Conservation (phyloP, 2,888 invertebrate genomes). For the Podotricha telesiphe region DNA sequence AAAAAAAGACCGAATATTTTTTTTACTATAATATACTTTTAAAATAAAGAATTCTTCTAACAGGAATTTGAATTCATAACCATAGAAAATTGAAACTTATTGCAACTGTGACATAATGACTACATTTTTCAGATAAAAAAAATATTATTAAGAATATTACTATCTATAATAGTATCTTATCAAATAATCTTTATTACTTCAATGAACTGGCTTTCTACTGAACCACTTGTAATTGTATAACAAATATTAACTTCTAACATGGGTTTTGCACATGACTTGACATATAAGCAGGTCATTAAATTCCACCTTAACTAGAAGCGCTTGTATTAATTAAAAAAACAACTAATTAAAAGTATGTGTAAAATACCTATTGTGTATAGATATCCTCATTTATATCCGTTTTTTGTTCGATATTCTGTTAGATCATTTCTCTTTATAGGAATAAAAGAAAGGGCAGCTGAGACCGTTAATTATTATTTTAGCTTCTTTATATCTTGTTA, state of each 20-base stretch:
- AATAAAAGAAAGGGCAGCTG: conserved; percentile 4
- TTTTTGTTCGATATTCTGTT: background rate
- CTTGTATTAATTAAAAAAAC: conserved; percentile 2
- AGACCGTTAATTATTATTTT: conserved; percentile 1
- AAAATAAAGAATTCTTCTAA: no score
- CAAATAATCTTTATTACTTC: background rate
- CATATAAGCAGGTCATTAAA: conserved; percentile 10
- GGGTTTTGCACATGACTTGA: conserved; percentile 3
- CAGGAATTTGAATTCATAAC: no score
- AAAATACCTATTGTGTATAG: background rate
- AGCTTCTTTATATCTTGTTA: background rate
- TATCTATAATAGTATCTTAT: background rate
- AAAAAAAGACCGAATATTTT: no score
- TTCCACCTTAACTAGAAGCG: conserved; percentile 6
- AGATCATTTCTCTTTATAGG: background rate
- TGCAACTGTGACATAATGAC: background rate
- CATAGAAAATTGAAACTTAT: no score
- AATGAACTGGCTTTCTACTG: conserved; percentile 4
- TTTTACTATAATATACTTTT: no score
- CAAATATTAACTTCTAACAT: conserved; percentile 1
- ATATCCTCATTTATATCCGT: background rate
- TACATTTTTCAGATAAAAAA: background rate
- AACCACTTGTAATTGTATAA: background rate
- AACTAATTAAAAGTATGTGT: background rate
- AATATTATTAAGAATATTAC: background rate